Evolutionary conservation across 1,140 invertebrate genomes (phyloP).

Genomic region (Lepidurus couesii): DNA sequence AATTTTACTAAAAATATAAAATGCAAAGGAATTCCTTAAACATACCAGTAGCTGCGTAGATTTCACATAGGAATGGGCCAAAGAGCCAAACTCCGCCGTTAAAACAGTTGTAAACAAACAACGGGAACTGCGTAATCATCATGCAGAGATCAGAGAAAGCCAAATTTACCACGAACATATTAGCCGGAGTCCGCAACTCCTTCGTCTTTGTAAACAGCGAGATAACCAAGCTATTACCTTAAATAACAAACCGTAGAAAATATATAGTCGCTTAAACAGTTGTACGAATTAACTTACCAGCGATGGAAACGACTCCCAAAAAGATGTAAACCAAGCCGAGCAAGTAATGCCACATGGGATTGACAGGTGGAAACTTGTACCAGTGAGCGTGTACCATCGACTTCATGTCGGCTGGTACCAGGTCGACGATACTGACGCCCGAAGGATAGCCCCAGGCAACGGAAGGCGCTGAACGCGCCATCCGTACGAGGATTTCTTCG

Average conservation of each 20-base stretch:
- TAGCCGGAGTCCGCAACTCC: slow-evolving; percentile 75
- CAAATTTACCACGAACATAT: slow-evolving; percentile 81
- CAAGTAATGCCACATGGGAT: slow-evolving; percentile 45
- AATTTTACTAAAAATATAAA: too few species aligned
- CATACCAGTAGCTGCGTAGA: slow-evolving; percentile 41
- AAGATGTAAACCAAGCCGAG: slow-evolving; percentile 39
- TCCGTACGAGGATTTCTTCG: not conserved
- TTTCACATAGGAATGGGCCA: slow-evolving; percentile 43
- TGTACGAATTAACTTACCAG: slow-evolving; percentile 13
- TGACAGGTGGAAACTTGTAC: slow-evolving; percentile 42
- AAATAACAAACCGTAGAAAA: not conserved
- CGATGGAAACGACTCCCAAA: slow-evolving; percentile 26
- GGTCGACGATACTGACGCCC: slow-evolving; percentile 36
- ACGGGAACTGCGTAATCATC: slow-evolving; percentile 57
- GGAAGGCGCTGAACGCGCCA: not conserved
- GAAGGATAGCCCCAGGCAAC: slow-evolving; percentile 13
- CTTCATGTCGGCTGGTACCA: slow-evolving; percentile 40
- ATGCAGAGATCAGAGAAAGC: slow-evolving; percentile 79
- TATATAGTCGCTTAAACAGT: not conserved
- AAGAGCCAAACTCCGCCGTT: slow-evolving; percentile 49
- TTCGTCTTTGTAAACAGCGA: slow-evolving; percentile 60
- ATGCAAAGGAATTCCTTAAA: not conserved
- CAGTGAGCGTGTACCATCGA: slow-evolving; percentile 42
- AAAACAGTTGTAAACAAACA: slow-evolving; percentile 55
- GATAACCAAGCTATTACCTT: slow-evolving; percentile 33